Conservation (phyloP, 2,888 invertebrate species). For the Argyra leucocephala region DNA sequence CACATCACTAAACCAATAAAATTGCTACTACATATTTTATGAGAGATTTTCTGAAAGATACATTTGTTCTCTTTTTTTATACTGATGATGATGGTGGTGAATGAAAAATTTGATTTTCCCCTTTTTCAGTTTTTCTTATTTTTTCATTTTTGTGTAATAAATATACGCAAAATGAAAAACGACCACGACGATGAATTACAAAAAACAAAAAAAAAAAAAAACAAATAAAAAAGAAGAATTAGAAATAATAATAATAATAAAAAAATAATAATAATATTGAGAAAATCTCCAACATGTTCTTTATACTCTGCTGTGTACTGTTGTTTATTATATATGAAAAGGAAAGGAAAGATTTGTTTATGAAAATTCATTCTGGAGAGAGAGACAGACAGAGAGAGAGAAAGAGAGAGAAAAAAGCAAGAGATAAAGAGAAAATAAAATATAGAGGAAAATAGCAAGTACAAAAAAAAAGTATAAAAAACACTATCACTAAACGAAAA, state of each 20-base stretch:
- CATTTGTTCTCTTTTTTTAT: not conserved
- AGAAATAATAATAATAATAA: not conserved
- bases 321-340: too few species aligned
- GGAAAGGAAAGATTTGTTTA: not conserved
- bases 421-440: too few species aligned
- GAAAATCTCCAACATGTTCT: slow-evolving; percentile 3
- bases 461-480: too few species aligned
- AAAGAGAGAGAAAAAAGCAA: not conserved
- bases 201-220: not conserved
- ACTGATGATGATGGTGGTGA: not conserved
- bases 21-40: slow-evolving; percentile 3
- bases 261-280: not conserved
- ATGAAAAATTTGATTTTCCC: slow-evolving; percentile 3
- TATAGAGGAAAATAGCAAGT: too few species aligned
- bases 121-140: not conserved
- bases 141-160: not conserved
- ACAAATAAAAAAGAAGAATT: not conserved
- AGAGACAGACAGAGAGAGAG: not conserved
- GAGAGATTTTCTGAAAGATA: slow-evolving; percentile 3
- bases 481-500: too few species aligned
- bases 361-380: not conserved
- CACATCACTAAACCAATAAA: slow-evolving; percentile 6
- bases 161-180: slow-evolving; percentile 1
- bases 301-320: too few species aligned
- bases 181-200: slow-evolving; percentile 2